Evolutionary conservation across 2,797 vertebrate species (phyloP).

Genomic region (Tympanoctomys barrerae): DNA sequence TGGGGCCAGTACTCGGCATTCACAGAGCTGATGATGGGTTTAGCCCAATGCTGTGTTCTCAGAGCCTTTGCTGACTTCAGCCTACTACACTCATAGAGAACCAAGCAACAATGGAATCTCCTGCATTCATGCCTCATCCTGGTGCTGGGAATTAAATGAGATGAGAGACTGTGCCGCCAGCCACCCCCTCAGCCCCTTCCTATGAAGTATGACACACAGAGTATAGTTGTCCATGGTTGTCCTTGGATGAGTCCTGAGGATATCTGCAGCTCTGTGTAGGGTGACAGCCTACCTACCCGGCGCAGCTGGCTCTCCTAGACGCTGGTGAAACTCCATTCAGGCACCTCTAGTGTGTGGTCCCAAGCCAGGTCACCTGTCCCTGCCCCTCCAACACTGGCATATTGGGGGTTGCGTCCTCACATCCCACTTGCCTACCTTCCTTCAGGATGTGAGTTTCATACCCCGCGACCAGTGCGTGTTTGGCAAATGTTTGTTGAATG

Average conservation of each 20-base stretch:
- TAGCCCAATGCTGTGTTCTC: neutral
- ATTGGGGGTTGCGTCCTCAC: neutral
- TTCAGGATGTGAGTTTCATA: neutral
- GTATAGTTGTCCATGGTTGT: neutral
- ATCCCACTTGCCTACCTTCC: accelerated
- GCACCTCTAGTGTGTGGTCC: neutral
- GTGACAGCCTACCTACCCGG: neutral
- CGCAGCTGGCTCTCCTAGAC: neutral
- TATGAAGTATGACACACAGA: neutral
- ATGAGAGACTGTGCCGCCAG: accelerated
- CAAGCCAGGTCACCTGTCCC: no score
- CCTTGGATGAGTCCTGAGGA: neutral
- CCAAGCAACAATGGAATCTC: no score
- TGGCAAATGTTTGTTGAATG: neutral
- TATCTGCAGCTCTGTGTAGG: neutral
- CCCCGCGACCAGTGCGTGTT: neutral
- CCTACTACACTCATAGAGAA: neutral
- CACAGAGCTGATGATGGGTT: neutral
- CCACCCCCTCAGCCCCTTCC: neutral
- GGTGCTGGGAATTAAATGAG: neutral
- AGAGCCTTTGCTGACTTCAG: neutral
- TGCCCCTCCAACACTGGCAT: neutral
- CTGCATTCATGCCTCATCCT: neutral
- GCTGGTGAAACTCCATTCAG: no score
- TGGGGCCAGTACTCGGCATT: neutral